A percentile compares a stretch with the other conserved stretches of the same genome.
These are phyloP conservation scores for Apoda limacodes DNA, from an alignment of 2,888 invertebrate species.

Conservation along the genomic window DNA sequence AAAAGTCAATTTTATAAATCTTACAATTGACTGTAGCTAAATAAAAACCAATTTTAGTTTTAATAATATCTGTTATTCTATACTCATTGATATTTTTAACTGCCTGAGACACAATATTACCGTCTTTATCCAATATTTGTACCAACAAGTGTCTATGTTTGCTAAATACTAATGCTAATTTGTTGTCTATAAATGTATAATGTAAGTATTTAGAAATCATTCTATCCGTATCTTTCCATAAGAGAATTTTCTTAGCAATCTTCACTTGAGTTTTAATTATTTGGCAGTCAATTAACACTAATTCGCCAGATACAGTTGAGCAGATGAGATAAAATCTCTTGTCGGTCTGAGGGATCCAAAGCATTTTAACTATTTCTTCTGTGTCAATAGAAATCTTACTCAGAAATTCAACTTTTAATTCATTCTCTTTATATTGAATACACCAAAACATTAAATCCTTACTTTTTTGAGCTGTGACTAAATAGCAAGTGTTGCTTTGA, in stretches of 20 bases:
- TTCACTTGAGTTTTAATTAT: conserved; percentile 23
- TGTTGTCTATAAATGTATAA: conserved; percentile 24
- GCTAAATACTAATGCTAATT: conserved; percentile 33
- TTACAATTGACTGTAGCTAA: conserved; percentile 36
- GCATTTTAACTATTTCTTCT: conserved; percentile 31
- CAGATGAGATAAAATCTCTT: conserved; percentile 30
- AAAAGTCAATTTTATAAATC: conserved; percentile 32
- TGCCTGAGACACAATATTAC: conserved; percentile 30
- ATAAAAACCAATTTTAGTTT: conserved; percentile 25
- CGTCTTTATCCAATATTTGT: conserved; percentile 30
- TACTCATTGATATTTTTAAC: conserved; percentile 44
- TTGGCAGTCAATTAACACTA: conserved; percentile 28
- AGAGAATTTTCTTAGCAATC: conserved; percentile 17
- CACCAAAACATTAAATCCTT: conserved; percentile 40
- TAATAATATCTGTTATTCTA: conserved; percentile 34
- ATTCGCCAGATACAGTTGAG: conserved; percentile 35
- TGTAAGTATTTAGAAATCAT: conserved; percentile 34
- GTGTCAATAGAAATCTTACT: conserved; percentile 23
- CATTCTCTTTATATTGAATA: conserved; percentile 20
- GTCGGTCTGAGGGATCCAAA: conserved; percentile 32
- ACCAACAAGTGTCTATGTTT: conserved; percentile 50
- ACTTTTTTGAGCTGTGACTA: conserved; percentile 49
- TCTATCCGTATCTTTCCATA: conserved; percentile 45
- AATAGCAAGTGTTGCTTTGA: conserved; percentile 31
- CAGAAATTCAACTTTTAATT: conserved; percentile 22